Percentiles rank a stretch among this genome's conserved stretches.
phyloP scores from a whole-genome alignment of 2,113 vertebrate genomes.

The Solea senegalensis region DNA sequence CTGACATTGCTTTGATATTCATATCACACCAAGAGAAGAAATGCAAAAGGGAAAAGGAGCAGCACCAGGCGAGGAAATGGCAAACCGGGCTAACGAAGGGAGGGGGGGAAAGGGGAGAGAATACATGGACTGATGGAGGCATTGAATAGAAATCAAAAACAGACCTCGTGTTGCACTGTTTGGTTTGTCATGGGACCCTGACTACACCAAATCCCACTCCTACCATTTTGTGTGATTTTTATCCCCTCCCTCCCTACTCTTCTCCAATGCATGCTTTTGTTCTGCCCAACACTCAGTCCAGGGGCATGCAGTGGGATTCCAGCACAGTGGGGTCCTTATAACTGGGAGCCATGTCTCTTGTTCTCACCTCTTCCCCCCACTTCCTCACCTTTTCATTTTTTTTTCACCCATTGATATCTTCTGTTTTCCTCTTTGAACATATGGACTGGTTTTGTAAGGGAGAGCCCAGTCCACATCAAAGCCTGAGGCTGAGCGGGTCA shows the following conservation, averaged over 20 bases:
- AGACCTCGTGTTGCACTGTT: conserved; percentile 86
- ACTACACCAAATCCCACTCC: conserved; percentile 86
- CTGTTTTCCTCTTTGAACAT: conserved; percentile 64
- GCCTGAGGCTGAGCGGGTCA: conserved; percentile 67
- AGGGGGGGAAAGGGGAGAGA: conserved; percentile 36
- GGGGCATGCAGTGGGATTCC: conserved; percentile 69
- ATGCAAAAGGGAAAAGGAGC: conserved; percentile 79
- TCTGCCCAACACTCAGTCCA: conserved; percentile 67
- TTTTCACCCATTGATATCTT: conserved; percentile 59
- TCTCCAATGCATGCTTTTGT: conserved; percentile 74
- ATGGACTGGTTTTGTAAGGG: conserved; percentile 60
- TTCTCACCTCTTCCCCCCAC: conserved; percentile 70
- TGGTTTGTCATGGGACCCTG: conserved; percentile 87
- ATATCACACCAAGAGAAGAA: conserved; percentile 89
- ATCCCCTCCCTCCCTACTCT: conserved; percentile 46
- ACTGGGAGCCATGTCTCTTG: conserved; percentile 76
- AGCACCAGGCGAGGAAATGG: conserved; percentile 80
- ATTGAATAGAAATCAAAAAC: conserved; percentile 87
- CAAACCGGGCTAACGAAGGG: conserved; percentile 71
- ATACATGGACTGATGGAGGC: conserved; percentile 52
- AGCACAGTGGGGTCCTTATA: conserved; percentile 79
- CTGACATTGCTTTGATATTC: conserved; percentile 89
- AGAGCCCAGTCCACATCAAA: conserved; percentile 73
- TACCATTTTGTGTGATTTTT: conserved; percentile 82
- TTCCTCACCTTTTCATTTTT: conserved; percentile 71